These are phyloP conservation scores for Dermolepida albohirtum DNA, from an alignment of 2,888 invertebrate genomes.

Conservation along the genomic window DNA sequence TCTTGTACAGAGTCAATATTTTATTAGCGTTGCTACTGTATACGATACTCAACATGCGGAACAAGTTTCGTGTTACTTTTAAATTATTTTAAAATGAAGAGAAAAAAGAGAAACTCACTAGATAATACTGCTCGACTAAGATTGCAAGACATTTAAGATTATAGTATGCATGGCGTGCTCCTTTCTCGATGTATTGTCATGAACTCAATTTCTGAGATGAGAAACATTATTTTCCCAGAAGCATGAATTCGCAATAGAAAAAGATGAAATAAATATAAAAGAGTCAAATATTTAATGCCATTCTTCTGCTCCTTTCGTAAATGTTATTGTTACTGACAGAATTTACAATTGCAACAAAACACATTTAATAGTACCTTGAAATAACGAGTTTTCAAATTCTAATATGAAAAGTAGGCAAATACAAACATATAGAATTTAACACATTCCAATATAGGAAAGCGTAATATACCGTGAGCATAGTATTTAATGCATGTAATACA, in stretches of 20 bases:
- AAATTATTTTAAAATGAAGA: too few relatives aligned
- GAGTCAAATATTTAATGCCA: too few relatives aligned
- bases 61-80: too few relatives aligned
- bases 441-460: slow-evolving; percentile 19
- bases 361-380: not conserved
- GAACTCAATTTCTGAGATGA: slow-evolving; percentile 28
- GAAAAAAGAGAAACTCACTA: too few relatives aligned
- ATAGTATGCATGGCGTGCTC: slow-evolving; percentile 11
- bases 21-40: too few relatives aligned
- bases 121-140: not conserved
- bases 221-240: slow-evolving; percentile 22
- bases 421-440: not conserved
- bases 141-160: slow-evolving; percentile 12
- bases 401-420: slow-evolving; percentile 5
- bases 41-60: too few relatives aligned
- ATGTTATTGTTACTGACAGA: too few relatives aligned
- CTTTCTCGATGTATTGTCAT: slow-evolving; percentile 21
- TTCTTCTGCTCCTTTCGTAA: too few relatives aligned
- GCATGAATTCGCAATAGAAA: not conserved
- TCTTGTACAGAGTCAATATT: too few relatives aligned
- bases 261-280: too few relatives aligned
- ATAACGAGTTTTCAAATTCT: slow-evolving; percentile 5
- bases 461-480: slow-evolving; percentile 5
- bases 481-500: slow-evolving; percentile 23
- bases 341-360: too few relatives aligned